These are phyloP conservation scores for Tenebrosternarchus preto DNA, from an alignment of 2,113 vertebrate genomes.

Conservation along the genomic window DNA sequence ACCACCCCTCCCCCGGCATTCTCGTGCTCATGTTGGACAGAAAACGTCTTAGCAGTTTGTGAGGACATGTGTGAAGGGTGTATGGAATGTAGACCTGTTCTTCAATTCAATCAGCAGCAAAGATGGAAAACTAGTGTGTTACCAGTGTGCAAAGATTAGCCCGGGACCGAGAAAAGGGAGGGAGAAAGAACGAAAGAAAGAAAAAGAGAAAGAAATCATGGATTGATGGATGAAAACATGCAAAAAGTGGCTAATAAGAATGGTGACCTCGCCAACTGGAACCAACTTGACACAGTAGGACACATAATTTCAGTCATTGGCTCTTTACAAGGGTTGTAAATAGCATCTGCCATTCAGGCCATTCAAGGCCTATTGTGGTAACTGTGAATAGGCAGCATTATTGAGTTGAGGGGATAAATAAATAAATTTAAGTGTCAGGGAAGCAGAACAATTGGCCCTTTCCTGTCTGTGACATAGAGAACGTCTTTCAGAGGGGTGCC, in stretches of 20 bases:
- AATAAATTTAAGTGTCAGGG: constrained; percentile 63
- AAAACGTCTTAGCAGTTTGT: constrained; percentile 53
- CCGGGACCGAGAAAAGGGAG: not conserved
- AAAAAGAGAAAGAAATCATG: constrained; percentile 14
- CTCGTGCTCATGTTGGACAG: not conserved
- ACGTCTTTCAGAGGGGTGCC: constrained; percentile 41
- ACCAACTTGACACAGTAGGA: constrained; percentile 53
- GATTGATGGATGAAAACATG: not conserved
- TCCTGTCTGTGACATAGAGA: constrained; percentile 58
- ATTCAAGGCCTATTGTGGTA: constrained; percentile 66
- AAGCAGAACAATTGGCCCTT: constrained; percentile 61
- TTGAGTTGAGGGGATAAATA: constrained; percentile 63
- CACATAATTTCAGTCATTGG: constrained; percentile 66
- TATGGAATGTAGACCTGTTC: constrained; percentile 64
- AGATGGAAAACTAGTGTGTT: constrained; percentile 55
- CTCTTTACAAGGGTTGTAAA: constrained; percentile 65
- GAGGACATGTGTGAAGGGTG: constrained; percentile 47
- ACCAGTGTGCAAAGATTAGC: constrained; percentile 40
- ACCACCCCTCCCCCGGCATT: not conserved
- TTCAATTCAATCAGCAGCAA: constrained; percentile 63
- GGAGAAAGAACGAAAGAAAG: not conserved
- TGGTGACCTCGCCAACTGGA: constrained; percentile 64
- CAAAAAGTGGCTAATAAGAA: constrained; percentile 45
- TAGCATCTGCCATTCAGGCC: constrained; percentile 66
- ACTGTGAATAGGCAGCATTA: constrained; percentile 70